A percentile compares a stretch with the other conserved stretches of the same genome.
Conservation (phyloP, 1,140 invertebrate genomes). For the Nixonia krombeini region DNA sequence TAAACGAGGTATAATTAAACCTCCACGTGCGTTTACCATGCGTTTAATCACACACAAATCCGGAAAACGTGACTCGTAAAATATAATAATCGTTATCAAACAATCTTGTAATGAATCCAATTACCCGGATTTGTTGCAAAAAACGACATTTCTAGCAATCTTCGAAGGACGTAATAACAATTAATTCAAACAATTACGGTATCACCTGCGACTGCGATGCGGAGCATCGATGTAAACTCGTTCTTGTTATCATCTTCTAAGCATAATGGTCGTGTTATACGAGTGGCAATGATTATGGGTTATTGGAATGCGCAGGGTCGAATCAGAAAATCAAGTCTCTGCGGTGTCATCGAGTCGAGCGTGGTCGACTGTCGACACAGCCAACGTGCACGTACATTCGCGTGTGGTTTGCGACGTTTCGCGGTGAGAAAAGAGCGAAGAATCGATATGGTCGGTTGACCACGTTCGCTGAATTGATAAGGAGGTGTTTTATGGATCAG, state of each 20-base stretch:
- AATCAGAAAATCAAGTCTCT: conserved; percentile 43
- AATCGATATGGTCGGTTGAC: conserved; percentile 50
- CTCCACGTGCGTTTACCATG: too few species aligned
- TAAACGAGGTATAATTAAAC: too few species aligned
- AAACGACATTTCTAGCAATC: too few species aligned
- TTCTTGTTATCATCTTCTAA: not conserved
- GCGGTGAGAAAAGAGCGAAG: conserved; percentile 19
- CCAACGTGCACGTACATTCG: conserved; percentile 29
- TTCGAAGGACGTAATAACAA: too few species aligned
- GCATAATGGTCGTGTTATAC: conserved; percentile 15
- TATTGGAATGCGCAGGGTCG: conserved; percentile 34
- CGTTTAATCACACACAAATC: too few species aligned
- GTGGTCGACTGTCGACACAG: conserved; percentile 18
- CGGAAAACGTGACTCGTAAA: too few species aligned
- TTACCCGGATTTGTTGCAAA: too few species aligned
- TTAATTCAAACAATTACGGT: too few species aligned
- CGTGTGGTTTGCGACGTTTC: conserved; percentile 36
- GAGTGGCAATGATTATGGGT: conserved; percentile 32
- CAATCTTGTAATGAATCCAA: too few species aligned
- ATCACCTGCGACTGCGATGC: too few species aligned
- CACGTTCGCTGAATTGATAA: conserved; percentile 56
- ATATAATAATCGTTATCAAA: too few species aligned
- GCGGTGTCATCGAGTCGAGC: conserved; percentile 40
- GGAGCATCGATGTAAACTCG: too few species aligned
- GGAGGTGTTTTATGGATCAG: conserved; percentile 52